Conservation (phyloP, 2,888 invertebrate genomes). For the Operophtera brumata region DNA sequence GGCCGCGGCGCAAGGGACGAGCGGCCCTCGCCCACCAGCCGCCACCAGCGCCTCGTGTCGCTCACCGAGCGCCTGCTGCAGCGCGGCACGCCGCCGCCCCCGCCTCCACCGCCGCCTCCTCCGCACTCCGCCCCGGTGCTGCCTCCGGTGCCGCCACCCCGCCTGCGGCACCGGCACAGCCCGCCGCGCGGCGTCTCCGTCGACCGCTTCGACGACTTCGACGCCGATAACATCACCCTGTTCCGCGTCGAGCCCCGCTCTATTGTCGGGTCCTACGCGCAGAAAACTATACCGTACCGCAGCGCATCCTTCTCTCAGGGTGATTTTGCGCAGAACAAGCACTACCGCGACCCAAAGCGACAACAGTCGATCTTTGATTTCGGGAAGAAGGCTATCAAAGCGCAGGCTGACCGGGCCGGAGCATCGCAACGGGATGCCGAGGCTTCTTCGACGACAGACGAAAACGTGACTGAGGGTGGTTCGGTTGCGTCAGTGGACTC, state of each 20-base stretch:
- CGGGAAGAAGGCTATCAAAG: slow-evolving; percentile 56
- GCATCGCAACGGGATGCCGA: slow-evolving; percentile 59
- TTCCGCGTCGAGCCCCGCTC: slow-evolving; percentile 82
- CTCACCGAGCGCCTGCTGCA: slow-evolving; percentile 89
- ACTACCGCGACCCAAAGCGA: slow-evolving; percentile 61
- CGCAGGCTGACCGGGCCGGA: slow-evolving; percentile 43
- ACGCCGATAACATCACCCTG: slow-evolving; percentile 74
- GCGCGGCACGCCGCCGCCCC: slow-evolving; percentile 61
- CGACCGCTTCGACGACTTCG: slow-evolving; percentile 71
- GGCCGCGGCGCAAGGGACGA: slow-evolving; percentile 79
- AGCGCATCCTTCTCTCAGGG: slow-evolving; percentile 94
- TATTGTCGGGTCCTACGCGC: slow-evolving; percentile 82
- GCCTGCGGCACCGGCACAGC: slow-evolving; percentile 76
- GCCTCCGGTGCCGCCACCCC: slow-evolving; percentile 80
- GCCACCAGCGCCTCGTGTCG: slow-evolving; percentile 87
- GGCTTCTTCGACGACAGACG: slow-evolving; percentile 57
- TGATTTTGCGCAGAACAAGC: slow-evolving; percentile 84
- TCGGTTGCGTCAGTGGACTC: slow-evolving; percentile 81
- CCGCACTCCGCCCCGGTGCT: slow-evolving; percentile 78
- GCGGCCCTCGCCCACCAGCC: slow-evolving; percentile 74
- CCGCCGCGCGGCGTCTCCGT: slow-evolving; percentile 72
- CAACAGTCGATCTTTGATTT: slow-evolving; percentile 71
- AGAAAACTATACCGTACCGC: slow-evolving; percentile 86
- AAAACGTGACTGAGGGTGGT: slow-evolving; percentile 66
- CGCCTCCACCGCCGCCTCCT: slow-evolving; percentile 65